Evolutionary conservation across 2,888 invertebrate genomes (phyloP), one percentile per base, ranked within the genome.

Genomic region (Tiphia femorata): DNA sequence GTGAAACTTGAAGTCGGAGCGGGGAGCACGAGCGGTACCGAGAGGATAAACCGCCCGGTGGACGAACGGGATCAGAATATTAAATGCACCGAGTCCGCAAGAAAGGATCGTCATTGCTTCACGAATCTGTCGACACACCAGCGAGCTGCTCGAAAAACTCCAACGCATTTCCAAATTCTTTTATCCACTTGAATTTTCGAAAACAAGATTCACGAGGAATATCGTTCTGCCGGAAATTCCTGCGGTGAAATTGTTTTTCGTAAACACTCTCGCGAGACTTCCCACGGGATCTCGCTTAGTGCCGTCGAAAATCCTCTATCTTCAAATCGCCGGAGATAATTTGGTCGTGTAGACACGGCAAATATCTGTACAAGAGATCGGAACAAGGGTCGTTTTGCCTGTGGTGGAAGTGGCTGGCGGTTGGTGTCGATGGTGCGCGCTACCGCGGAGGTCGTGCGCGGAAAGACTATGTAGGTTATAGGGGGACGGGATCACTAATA

Each of bases 331-430:
- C 67, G 63, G 70, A 74, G 77, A 78, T 80, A 80, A 80, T 80
- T 80, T 75, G 74, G 76, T 64, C 71, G 62, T 77, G 78, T 80
- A 77, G 78, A 80, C 79, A 78, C 52, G 76, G 80, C 79, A 80
- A 80, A 81, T 80, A 80, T 80, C 79, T 78, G 78, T 79, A 78
- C 77, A 78, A 79, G 79, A 76, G 79, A 76, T 78, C 76, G 74
- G 70, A 74, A 73, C 76, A 73, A 74, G 77, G 71, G 76, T 72
- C 66, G 65, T 62, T 53, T 60, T 65, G 58, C 43, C 54, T 65
- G 58, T 57, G 63, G 52, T 33, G 59, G 49, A 44, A 58, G 53
- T 49, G 59, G 59, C 29, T n/a, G 46, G 38, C 43, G n/a, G 55
- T n/a, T 40, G 52, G 51, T 53, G 49, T 57, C 55, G 51, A 54